Evolutionary conservation across 1,140 invertebrate species (phyloP), one percentile per base, ranked within the genome.

Genomic region (Drosophila melanica): DNA sequence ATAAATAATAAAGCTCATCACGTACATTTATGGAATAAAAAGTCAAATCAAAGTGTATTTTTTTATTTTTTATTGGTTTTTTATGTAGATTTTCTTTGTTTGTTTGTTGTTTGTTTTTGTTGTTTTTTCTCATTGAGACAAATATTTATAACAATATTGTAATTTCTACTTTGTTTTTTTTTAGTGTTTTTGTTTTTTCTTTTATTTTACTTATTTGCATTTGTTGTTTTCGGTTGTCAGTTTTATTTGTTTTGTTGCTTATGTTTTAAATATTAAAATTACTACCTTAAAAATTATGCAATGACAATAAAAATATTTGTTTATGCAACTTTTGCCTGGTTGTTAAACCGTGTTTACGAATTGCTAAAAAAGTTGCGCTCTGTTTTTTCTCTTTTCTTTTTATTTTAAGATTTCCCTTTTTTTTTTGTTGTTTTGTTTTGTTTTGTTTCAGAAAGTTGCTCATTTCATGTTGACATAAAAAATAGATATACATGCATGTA

Each of bases 141-240:
- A 86, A 86, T 86, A 86, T 87, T 86, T 86, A 86, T 86, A 86
- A 86, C 81, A 86, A 86, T 86, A 86, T 86, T 87, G 67, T 86
- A 87, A 87, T 75, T 87, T 73, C 79, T 86, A 87, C 79, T 62
- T 80, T 65, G 23, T 53, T 58, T 42, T 71, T 30, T n/a, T 60
- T 18, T 58, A 23, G 70, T 62, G 30, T 51, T 58, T 42, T 66
- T 16, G 11, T 59, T 39, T 57, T 23, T 41, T 23, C 37, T 47
- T 60, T 50, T 30, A 39, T 70, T 58, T 74, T 65, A 12, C 53
- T 80, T 50, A 14, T 54, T 66, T 59, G 41, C 54, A 47, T 58
- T 70, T 77, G 20, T 70, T 77, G 20, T 70, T 59, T 85, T 62
- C 60, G 35, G 62, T 85, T 79, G 47, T 65, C 69, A 71, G 35